Base-by-base conservation (phyloP, 2,797 vertebrate genomes). In the Ptychadena robeensis region DNA sequence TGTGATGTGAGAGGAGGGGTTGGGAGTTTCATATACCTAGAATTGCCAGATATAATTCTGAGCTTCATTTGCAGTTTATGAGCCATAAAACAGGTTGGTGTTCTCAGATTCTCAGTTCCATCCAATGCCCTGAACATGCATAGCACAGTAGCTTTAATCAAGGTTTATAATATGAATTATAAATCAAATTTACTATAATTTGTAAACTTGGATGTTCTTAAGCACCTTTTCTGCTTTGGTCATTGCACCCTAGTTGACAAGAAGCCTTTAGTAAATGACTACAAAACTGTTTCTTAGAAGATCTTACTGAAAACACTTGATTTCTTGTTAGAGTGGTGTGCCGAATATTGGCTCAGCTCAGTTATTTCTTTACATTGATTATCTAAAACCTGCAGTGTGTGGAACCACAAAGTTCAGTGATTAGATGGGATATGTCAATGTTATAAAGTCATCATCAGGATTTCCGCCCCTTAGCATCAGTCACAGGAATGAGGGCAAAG, bases 401-500 rank as follows among this genome's bases (percentile, higher is more conserved):
- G 79, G 53, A 66, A 15, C 73, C 25, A 34, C 37, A 25, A 81
- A 22, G 25, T 40, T 44, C 64, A 44, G 22, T 63, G 40, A 83
- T 79, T 73, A 65, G 34, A 53, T 66, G 61, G 68, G 63, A 79
- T 61, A 61, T 79, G 28, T 74, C 27, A 73, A 38, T 68, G 70
- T 83, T 69, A 79, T n/a, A 73, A 61, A 76, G 48, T 31, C 32
- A 83, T 32, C 64, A 44, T 79, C 63, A 5, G 77, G 22, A 83
- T 74, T 73, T 57, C 68, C 48, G 75, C 40, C 53, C 66, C 40
- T 30, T 59, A 66, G 67, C 61, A 61, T 64, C 69, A 67, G 44
- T 34, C 64, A 79, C 44, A 73, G 65, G 38, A 31, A 68, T 28
- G 25, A 65, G 82, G 69, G 69, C 82, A 83, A 79, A 79, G 76